These are phyloP conservation scores for Glomeris maerens DNA, from an alignment of 1,140 invertebrate genomes.

Conservation along the genomic window DNA sequence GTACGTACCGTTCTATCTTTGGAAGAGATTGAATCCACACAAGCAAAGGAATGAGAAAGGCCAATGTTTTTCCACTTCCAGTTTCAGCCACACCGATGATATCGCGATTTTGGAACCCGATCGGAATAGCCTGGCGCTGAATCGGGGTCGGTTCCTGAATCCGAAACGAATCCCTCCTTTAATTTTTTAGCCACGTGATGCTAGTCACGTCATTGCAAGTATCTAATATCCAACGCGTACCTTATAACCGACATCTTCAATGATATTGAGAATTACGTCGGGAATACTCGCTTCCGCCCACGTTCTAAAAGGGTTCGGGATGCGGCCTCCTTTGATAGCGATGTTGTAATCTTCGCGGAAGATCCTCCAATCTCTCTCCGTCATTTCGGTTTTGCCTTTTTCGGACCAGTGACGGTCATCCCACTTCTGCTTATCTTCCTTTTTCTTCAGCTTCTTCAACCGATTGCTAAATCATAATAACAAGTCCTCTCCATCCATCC, in stretches of 20 bases:
- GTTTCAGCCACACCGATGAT: slow-evolving; percentile 99
- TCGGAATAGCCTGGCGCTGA: slow-evolving; percentile 97
- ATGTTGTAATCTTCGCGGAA: slow-evolving; percentile 99
- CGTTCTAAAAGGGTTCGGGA: slow-evolving; percentile 86
- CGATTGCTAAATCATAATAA: slow-evolving; percentile 42
- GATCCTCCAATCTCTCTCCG: slow-evolving; percentile 98
- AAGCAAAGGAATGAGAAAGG: slow-evolving; percentile 92
- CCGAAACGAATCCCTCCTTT: no score
- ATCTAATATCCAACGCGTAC: slow-evolving; percentile 19
- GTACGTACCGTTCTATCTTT: slow-evolving; percentile 61
- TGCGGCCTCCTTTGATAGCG: slow-evolving; percentile 91
- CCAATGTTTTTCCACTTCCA: slow-evolving; percentile 93
- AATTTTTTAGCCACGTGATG: no score
- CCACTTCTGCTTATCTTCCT: slow-evolving; percentile 97
- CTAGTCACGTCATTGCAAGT: no score
- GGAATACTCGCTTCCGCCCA: slow-evolving; percentile 93
- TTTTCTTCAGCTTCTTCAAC: slow-evolving; percentile 82
- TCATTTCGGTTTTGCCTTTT: slow-evolving; percentile 89
- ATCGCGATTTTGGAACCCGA: slow-evolving; percentile 93
- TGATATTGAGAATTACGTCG: slow-evolving; percentile 83
- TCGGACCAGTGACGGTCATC: slow-evolving; percentile 99
- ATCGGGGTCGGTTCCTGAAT: slow-evolving; percentile 90
- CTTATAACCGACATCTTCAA: slow-evolving; percentile 89
- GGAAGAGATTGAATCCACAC: slow-evolving; percentile 97
- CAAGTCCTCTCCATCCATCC: slow-evolving; percentile 1